phyloP scores from a whole-genome alignment of 1,140 invertebrate species.

The Diploscapter pachys region DNA sequence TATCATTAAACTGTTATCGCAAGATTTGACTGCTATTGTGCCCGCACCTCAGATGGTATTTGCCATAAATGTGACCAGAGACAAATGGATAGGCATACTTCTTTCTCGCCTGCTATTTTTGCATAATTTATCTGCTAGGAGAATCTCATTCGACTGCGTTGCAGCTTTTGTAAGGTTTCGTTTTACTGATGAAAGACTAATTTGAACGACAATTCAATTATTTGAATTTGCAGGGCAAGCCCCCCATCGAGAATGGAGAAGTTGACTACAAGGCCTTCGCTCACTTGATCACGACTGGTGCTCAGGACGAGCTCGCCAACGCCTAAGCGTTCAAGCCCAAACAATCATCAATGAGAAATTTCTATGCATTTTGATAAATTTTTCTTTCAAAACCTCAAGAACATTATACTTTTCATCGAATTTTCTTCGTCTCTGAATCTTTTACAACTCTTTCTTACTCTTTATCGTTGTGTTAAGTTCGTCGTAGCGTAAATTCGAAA shows the following conservation, averaged over 20 bases:
- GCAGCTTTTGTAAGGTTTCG: too few species aligned
- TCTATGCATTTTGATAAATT: constrained; percentile 11
- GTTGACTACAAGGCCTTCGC: constrained; percentile 59
- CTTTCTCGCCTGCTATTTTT: too few species aligned
- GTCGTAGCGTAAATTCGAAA: neutral
- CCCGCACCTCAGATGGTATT: too few species aligned
- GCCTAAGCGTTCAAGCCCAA: constrained; percentile 41
- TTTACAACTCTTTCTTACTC: neutral
- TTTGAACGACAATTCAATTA: too few species aligned
- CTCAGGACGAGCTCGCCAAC: constrained; percentile 57
- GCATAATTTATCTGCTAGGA: too few species aligned
- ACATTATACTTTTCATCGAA: constrained; percentile 16
- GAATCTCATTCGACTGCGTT: too few species aligned
- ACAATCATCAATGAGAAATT: constrained; percentile 9
- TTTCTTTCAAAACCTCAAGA: constrained; percentile 19
- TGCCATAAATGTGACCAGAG: too few species aligned
- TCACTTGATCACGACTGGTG: constrained; percentile 58
- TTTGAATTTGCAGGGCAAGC: constrained; percentile 43
- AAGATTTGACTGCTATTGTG: too few species aligned
- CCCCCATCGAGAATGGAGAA: constrained; percentile 54
- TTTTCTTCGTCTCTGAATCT: neutral
- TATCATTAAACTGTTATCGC: too few species aligned
- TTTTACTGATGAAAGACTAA: too few species aligned
- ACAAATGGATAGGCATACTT: too few species aligned
- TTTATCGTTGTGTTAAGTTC: neutral